These are phyloP conservation scores for Sebastes melanostomus DNA, from an alignment of 2,797 vertebrate genomes.

Conservation along the genomic window DNA sequence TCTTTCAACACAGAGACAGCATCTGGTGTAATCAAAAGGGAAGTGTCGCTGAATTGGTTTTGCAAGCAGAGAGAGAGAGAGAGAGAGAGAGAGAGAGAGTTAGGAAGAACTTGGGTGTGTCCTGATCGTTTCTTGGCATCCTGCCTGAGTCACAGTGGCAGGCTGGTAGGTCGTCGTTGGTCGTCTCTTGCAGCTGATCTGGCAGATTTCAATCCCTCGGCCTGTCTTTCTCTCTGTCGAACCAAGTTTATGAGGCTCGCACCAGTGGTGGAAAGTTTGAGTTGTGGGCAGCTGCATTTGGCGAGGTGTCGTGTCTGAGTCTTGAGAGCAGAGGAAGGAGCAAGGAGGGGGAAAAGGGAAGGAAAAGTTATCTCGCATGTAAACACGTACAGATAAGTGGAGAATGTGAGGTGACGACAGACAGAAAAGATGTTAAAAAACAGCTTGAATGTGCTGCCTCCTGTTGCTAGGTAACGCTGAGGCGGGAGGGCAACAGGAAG, in stretches of 20 bases:
- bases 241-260: conserved; percentile 26
- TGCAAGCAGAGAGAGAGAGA: conserved; percentile 40
- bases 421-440: not conserved
- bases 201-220: conserved; percentile 25
- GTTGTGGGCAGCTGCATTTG: conserved; percentile 19
- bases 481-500: conserved; percentile 78
- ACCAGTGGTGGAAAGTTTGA: conserved; percentile 72
- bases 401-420: not conserved
- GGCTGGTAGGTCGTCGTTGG: not conserved
- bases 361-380: not conserved
- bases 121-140: conserved; percentile 34
- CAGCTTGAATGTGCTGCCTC: conserved; percentile 63
- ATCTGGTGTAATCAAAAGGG: conserved; percentile 60
- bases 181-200: conserved; percentile 35
- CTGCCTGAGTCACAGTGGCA: conserved; percentile 40
- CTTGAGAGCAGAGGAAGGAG: not conserved
- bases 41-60: conserved; percentile 55
- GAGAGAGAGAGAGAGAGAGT: conserved; percentile 21
- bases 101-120: conserved; percentile 65
- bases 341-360: not conserved
- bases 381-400: not conserved
- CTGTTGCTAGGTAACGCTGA: conserved; percentile 76
- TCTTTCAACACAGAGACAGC: conserved; percentile 46
- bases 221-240: not conserved
- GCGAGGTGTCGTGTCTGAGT: conserved; percentile 35